Evolutionary conservation across 2,888 invertebrate species (phyloP).

Genomic region (Conops quadrifasciatus): DNA sequence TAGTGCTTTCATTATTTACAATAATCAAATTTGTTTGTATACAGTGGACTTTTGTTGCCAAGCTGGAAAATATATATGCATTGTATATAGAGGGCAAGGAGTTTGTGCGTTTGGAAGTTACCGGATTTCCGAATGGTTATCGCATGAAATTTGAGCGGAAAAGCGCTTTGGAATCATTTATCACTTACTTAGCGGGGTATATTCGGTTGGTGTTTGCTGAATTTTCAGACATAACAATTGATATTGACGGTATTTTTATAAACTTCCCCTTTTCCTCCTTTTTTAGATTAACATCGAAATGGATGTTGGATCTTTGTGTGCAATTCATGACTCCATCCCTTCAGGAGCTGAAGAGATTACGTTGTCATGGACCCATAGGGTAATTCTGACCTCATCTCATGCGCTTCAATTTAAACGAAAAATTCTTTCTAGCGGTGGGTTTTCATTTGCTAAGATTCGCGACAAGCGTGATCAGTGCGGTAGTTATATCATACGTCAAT

Average conservation of each 20-base stretch:
- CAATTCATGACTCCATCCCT: conserved; percentile 83
- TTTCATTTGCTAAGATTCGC: conserved; percentile 84
- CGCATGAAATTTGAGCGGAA: conserved; percentile 57
- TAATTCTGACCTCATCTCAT: conserved; percentile 61
- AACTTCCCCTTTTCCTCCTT: neutral
- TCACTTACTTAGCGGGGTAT: conserved; percentile 85
- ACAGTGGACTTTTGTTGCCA: conserved; percentile 78
- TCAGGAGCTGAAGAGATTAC: conserved; percentile 74
- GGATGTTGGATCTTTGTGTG: conserved; percentile 89
- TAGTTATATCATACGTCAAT: conserved; percentile 83
- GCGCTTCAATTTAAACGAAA: too few relatives aligned
- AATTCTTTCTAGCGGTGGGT: conserved; percentile 73
- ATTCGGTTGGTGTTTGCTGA: conserved; percentile 69
- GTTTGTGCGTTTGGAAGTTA: conserved; percentile 75
- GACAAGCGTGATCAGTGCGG: conserved; percentile 83
- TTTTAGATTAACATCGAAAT: conserved; percentile 79
- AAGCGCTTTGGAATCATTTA: conserved; percentile 75
- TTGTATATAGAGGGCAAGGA: conserved; percentile 74
- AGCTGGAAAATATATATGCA: conserved; percentile 85
- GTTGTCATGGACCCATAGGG: conserved; percentile 93
- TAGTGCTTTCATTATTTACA: neutral
- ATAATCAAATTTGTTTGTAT: conserved; percentile 24
- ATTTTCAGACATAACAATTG: conserved; percentile 4
- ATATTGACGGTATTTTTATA: neutral
- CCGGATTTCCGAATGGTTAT: conserved; percentile 66